Conservation (phyloP, 2,113 vertebrate genomes). For the Lamprotornis superbus region DNA sequence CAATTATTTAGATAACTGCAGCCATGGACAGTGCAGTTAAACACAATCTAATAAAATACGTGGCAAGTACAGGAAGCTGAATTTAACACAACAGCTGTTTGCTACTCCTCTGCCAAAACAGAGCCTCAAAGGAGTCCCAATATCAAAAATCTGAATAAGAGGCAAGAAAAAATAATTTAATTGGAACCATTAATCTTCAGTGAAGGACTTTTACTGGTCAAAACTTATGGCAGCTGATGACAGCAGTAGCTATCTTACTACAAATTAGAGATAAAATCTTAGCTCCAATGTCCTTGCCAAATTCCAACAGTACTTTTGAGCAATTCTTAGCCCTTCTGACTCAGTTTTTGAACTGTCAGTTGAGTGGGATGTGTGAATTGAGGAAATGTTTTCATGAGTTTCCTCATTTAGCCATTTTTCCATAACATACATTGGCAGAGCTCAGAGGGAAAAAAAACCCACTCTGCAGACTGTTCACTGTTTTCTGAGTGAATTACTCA, state of each 20-base stretch:
- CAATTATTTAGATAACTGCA: not conserved
- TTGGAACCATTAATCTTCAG: not conserved
- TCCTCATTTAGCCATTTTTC: conserved; percentile 63
- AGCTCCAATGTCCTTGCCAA: conserved; percentile 20
- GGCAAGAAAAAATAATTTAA: not conserved
- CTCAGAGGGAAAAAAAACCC: not conserved
- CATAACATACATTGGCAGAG: conserved; percentile 57
- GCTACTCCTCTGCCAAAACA: not conserved
- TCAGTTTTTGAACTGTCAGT: conserved; percentile 65
- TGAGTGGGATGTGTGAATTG: conserved; percentile 62
- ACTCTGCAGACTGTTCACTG: conserved; percentile 33
- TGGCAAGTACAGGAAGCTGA: not conserved
- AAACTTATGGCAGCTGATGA: not conserved
- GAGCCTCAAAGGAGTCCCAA: not conserved
- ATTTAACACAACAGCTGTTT: not conserved
- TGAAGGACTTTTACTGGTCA: not conserved
- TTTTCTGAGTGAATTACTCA: conserved; percentile 60
- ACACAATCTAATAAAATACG: not conserved
- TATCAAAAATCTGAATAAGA: not conserved
- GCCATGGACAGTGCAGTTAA: not conserved
- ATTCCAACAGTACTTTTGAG: conserved; percentile 54
- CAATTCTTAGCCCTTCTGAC: conserved; percentile 60
- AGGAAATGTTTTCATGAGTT: conserved; percentile 64
- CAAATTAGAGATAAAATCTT: conserved; percentile 9
- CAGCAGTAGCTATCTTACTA: conserved; percentile 1